Evolutionary conservation across 1,140 invertebrate species (phyloP).

Genomic region (Saxidomus purpurata): DNA sequence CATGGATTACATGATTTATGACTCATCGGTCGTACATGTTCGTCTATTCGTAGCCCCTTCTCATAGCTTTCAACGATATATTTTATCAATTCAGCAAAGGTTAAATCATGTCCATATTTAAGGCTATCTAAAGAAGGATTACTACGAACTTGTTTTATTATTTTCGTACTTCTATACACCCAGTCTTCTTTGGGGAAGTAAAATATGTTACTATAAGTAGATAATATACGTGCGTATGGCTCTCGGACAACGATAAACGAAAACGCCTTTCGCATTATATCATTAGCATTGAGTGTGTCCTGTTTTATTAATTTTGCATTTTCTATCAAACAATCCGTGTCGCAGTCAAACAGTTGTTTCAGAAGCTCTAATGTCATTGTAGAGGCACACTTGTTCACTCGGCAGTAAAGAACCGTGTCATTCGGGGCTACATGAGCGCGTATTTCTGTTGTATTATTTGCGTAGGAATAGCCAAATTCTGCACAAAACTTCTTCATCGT

Average conservation of each 20-base stretch:
- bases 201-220: conserved; percentile 12
- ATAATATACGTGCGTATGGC: too few relatives aligned
- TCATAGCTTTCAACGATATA: not conserved
- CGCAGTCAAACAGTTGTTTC: too few relatives aligned
- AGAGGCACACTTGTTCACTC: too few relatives aligned
- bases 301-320: too few relatives aligned
- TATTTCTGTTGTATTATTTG: not conserved
- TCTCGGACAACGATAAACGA: too few relatives aligned
- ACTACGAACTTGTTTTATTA: too few relatives aligned
- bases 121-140: not conserved
- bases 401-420: not conserved
- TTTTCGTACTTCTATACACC: too few relatives aligned
- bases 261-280: not conserved
- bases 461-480: not conserved
- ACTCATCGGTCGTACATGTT: conserved; percentile 15
- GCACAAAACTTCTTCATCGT: too few relatives aligned
- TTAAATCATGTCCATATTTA: conserved; percentile 31
- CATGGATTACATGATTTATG: too few relatives aligned
- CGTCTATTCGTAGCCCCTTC: not conserved
- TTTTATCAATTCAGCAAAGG: conserved; percentile 1
- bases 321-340: too few relatives aligned
- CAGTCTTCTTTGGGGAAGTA: not conserved
- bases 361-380: too few relatives aligned
- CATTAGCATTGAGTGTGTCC: not conserved
- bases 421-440: not conserved